phyloP scores from a whole-genome alignment of 1,140 invertebrate genomes.

The Trigoniulus corallinus region DNA sequence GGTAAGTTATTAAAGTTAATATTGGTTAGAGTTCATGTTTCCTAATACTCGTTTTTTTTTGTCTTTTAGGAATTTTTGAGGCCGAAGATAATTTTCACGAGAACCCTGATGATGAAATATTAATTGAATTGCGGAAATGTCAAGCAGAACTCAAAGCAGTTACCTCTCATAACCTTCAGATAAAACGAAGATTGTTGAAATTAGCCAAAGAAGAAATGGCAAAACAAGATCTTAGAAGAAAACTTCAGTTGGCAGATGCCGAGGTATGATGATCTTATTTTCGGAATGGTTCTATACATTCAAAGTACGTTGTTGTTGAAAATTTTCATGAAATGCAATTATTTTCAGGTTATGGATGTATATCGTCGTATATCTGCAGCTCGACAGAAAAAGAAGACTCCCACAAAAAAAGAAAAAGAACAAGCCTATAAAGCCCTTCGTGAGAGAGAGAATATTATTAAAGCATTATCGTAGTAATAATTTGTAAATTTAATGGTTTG shows the following conservation, averaged over 20 bases:
- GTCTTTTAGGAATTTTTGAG: slow-evolving; percentile 4
- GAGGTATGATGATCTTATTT: slow-evolving; percentile 32
- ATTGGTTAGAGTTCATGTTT: slow-evolving; percentile 7
- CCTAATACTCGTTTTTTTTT: slow-evolving; percentile 1
- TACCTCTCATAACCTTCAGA: slow-evolving; percentile 46
- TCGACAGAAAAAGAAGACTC: slow-evolving; percentile 57
- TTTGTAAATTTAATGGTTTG: no score
- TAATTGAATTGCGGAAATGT: slow-evolving; percentile 61
- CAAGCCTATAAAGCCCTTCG: slow-evolving; percentile 48
- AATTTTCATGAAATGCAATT: slow-evolving; percentile 1
- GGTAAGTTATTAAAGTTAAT: slow-evolving; percentile 35
- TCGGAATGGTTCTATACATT: neutral
- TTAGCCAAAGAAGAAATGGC: slow-evolving; percentile 44
- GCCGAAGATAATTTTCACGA: slow-evolving; percentile 3
- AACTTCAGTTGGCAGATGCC: slow-evolving; percentile 45
- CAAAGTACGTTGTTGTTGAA: neutral
- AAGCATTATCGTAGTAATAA: slow-evolving; percentile 26
- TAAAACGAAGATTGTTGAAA: slow-evolving; percentile 40
- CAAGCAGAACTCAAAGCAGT: slow-evolving; percentile 56
- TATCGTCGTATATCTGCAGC: slow-evolving; percentile 55
- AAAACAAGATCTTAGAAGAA: slow-evolving; percentile 46
- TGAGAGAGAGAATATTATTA: slow-evolving; percentile 40
- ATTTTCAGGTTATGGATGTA: slow-evolving; percentile 42
- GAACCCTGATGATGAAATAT: slow-evolving; percentile 54
- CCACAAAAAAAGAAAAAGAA: slow-evolving; percentile 65